These are phyloP conservation scores for Cnemophilus loriae DNA, from an alignment of 2,113 vertebrate species.

Conservation along the genomic window DNA sequence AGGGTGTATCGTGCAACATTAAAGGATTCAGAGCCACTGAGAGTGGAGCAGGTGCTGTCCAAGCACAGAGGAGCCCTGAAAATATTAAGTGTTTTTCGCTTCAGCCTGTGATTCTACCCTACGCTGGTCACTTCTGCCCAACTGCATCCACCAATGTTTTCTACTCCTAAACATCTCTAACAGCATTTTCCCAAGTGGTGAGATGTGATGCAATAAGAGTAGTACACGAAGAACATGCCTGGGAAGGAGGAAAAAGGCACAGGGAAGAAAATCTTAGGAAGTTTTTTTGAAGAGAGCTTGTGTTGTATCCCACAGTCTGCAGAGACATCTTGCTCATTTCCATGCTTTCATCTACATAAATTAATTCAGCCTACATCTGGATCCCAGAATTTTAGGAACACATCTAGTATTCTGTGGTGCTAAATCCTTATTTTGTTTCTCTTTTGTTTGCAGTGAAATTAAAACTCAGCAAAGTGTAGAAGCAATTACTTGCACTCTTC, in stretches of 20 bases:
- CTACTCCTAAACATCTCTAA: neutral
- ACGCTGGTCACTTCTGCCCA: neutral
- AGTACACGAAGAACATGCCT: accelerated
- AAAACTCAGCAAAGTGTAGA: neutral
- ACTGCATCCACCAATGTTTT: neutral
- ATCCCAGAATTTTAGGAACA: neutral
- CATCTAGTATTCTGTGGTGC: neutral
- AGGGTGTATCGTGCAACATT: neutral
- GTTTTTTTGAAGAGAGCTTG: neutral
- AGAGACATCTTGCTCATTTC: neutral
- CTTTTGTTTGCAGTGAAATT: neutral
- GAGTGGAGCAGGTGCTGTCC: neutral
- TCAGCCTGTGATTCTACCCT: neutral
- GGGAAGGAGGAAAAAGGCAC: neutral
- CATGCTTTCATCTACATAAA: neutral
- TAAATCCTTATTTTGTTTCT: neutral
- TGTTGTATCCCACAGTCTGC: neutral
- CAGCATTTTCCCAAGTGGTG: neutral
- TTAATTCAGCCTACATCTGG: neutral
- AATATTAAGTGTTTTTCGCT: neutral
- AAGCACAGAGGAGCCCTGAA: neutral
- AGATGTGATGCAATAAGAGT: neutral
- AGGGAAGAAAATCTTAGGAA: neutral
- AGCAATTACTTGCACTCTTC: neutral
- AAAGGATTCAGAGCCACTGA: neutral